Evolutionary conservation across 2,888 invertebrate genomes (phyloP), one percentile per base, ranked within the genome.

Genomic region (Fabriciana adippe): DNA sequence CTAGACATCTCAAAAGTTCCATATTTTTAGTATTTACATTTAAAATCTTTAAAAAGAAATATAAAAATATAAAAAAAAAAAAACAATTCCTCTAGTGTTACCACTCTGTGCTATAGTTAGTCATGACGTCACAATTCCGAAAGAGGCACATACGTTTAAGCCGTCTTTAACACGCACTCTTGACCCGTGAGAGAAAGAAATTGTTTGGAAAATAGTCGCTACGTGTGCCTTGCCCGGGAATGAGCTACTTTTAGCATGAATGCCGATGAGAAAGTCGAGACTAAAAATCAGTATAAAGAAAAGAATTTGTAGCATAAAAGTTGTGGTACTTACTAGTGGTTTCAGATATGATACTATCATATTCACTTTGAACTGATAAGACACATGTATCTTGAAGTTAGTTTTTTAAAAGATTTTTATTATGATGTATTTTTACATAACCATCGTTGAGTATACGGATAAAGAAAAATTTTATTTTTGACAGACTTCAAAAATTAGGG

Each of bases 121-220:
- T 64, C 71, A 69, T 83, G 79, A 83, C 81, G 79, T 81, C 79
- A 80, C 72, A 74, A 69, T 73, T 71, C 72, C 57, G 66, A 63
- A 66, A 70, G 68, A 64, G 48, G 67, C 67, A 66, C 70, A 68
- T 59, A 68, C 66, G 70, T 64, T 79, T 80, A 79, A 80, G 74
- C 76, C 78, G 79, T 83, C 77, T 84, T 83, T 81, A 84, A 73
- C 86, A 82, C 86, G 85, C 85, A 87, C 88, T 83, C 87, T 80
- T 83, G 85, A 83, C 79, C 83, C 81, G 77, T 73, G 72, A 76
- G 79, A 80, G 79, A 67, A 83, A 80, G 83, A 87, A 90, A 90
- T 90, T 87, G 87, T 82, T 85, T 81, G 89, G 87, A 89, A 89
- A 90, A 90, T 88, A 81, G 81, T 81, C 79, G 71, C 79, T 69